Evolutionary conservation across 1,140 invertebrate species (phyloP), one percentile per base, ranked within the genome.

Genomic region (Lerema accius): DNA sequence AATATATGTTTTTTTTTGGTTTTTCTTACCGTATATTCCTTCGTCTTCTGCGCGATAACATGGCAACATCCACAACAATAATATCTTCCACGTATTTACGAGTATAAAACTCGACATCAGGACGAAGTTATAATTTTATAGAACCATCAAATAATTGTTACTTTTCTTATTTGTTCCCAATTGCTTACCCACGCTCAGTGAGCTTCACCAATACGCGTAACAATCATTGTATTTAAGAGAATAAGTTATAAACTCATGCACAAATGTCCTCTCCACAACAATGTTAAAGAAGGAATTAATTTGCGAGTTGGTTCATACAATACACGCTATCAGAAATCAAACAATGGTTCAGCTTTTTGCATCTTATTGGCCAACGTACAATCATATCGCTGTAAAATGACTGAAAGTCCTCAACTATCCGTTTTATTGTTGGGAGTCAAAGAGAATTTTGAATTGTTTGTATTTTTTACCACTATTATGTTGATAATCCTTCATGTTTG

Each of bases 21-120:
- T 45, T 14, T 7, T 65, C 70, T 68, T 60, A 76, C 76, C 76
- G 45, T 65, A 78, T 14, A 63, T 60, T 4, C 56, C 15, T 14
- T 73, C 63, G 14, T 59, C n/a, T 16, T 35, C n/a, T 26, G 11
- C 14, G 23, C 46, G 7, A 19, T 39, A 53, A 49, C 11, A 55
- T 28, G 14, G 17, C 16, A 49, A 7, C 23, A 32, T 26, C 26
- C 42, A 50, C 15, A 48, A n/a, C 1, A 48, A n/a, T 28, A 48
- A 13, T 14, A 48, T 1, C 45, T 28, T 48, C 19, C 19, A 48
- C 9, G 4, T 23, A 11, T 16, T 19, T 46, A 32, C 7, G 2
- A 7, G n/a, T n/a, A n/a, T n/a, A n/a, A n/a, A n/a, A n/a, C n/a
- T 11, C 1, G 1, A 37, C 35, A 37, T 37, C 7, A 37, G 10